These are phyloP conservation scores for Volucella bombylans DNA, from an alignment of 2,888 invertebrate species.

Conservation along the genomic window DNA sequence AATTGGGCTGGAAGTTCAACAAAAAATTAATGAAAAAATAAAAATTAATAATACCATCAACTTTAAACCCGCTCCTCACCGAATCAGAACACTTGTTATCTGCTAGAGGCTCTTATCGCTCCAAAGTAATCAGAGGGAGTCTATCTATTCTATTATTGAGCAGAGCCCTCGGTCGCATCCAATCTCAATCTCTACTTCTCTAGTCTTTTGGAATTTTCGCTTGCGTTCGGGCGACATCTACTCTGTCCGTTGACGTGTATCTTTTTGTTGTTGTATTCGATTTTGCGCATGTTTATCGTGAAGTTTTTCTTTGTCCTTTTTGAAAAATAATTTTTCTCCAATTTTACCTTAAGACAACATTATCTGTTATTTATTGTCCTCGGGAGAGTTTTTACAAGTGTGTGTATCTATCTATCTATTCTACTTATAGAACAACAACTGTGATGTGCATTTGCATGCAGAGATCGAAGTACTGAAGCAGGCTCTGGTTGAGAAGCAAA, in stretches of 20 bases:
- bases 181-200: background rate
- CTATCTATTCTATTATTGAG: constrained; percentile 16
- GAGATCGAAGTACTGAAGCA: constrained; percentile 94
- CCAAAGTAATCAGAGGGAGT: constrained; percentile 47
- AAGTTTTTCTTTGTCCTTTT: constrained; percentile 18
- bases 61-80: constrained; percentile 30
- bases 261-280: background rate
- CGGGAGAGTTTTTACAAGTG: constrained; percentile 50
- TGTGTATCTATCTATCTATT: constrained; percentile 55
- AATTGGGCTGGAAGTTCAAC: too few species aligned
- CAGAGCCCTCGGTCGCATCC: constrained; percentile 29
- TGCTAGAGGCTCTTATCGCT: constrained; percentile 54
- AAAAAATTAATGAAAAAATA: background rate
- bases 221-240: constrained; percentile 45
- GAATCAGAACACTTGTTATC: constrained; percentile 53
- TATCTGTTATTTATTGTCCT: constrained; percentile 63
- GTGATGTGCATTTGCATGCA: constrained; percentile 89
- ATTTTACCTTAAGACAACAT: constrained; percentile 48
- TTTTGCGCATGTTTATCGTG: constrained; percentile 38
- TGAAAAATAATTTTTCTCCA: constrained; percentile 10
- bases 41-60: constrained; percentile 38
- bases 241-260: constrained; percentile 26
- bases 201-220: constrained; percentile 66
- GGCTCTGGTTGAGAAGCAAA: constrained; percentile 90
- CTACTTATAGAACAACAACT: constrained; percentile 76